phyloP scores from a whole-genome alignment of 2,888 invertebrate genomes.

The Drosophila affinis region DNA sequence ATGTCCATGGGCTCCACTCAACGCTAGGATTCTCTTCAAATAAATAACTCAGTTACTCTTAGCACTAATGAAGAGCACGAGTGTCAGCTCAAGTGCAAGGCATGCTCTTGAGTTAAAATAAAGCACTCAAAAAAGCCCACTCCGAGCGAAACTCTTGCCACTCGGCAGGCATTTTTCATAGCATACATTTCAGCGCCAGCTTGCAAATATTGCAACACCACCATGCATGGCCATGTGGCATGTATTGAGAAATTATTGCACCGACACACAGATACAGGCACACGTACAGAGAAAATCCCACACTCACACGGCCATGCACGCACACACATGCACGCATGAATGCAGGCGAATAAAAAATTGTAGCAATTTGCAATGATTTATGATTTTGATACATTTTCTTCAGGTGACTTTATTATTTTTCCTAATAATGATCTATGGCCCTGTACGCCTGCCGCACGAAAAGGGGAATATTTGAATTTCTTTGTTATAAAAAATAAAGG shows the following conservation, averaged over 20 bases:
- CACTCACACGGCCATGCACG: neutral
- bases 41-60: neutral
- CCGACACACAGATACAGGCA: neutral
- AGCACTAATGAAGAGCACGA: neutral
- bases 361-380: constrained; percentile 71
- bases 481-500: neutral
- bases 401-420: constrained; percentile 74
- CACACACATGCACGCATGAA: constrained; percentile 25
- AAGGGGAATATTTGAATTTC: neutral
- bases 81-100: neutral
- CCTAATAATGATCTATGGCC: constrained; percentile 70
- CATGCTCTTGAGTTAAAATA: neutral
- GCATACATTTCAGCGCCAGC: constrained; percentile 48
- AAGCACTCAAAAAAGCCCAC: neutral
- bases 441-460: constrained; percentile 17
- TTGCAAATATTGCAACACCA: constrained; percentile 50
- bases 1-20: neutral
- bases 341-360: constrained; percentile 51
- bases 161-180: constrained; percentile 24
- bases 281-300: constrained; percentile 4
- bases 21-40: neutral
- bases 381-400: constrained; percentile 74
- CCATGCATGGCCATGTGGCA: constrained; percentile 43
- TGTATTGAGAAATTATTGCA: constrained; percentile 57
- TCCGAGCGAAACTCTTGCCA: neutral